Evolutionary conservation across 2,113 vertebrate genomes (phyloP), one percentile per base, ranked within the genome.

Genomic region (Leptobrachium leishanense): DNA sequence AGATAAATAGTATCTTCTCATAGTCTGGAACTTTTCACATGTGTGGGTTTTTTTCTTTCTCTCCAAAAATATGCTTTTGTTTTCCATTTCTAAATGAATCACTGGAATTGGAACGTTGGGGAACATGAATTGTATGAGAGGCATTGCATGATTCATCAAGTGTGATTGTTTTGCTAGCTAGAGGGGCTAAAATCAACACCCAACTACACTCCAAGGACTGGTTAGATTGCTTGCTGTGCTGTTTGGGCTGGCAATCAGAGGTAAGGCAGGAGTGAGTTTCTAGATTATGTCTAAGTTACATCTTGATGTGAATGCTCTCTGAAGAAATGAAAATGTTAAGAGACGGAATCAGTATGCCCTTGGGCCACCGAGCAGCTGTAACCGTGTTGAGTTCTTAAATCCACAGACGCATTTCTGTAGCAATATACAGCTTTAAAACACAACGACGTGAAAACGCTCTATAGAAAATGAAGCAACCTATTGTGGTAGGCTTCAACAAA

Each of bases 111-210:
- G 10, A 8, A 72, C 70, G 41, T 72, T 41, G 53, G 31, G 53
- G 39, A 72, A 72, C 70, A 55, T 41, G 43, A 43, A 15, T 68
- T 12, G 67, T 68, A 68, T 44, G 54, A 72, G 53, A 57, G 50
- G 54, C 53, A 42, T 41, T 50, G 70, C 39, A 12, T 57, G 53
- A 72, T 15, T 57, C 70, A 57, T 50, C 40, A 42, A 72, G 53
- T 57, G 11, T 72, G 50, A 57, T 57, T 57, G 50, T 57, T 72
- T 40, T 57, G 54, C 39, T 69, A 69, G 68, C 68, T 41, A 57
- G 70, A 72, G 70, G 70, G 70, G 70, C 31, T 3, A 5, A 72
- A 57, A 72, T 41, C 70, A 42, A 41, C 70, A 72, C 70, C 70
- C 70, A 57, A 42, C 31, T 54, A 40, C 46, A 57, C 50, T 72